Conservation (phyloP, 2,113 vertebrate species). For the Epinephelus fuscoguttatus region DNA sequence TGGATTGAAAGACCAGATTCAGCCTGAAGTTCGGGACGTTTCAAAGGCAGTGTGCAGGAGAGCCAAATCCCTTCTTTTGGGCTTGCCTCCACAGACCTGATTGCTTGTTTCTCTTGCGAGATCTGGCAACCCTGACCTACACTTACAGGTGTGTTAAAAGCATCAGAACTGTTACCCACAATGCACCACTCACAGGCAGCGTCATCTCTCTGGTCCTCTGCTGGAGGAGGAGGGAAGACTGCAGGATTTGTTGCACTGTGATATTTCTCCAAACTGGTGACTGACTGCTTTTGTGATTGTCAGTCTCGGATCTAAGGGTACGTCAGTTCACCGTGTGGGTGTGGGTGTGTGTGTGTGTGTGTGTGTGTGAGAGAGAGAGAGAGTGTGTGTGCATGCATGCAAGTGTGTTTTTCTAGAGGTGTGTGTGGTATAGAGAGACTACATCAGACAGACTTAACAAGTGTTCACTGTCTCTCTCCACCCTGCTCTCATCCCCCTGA, state of each 20-base stretch:
- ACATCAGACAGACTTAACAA: conserved; percentile 84
- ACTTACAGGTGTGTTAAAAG: conserved; percentile 14
- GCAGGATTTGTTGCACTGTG: conserved; percentile 40
- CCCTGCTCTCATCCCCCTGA: conserved; percentile 77
- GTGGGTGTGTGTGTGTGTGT: conserved; percentile 21
- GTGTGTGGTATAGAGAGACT: conserved; percentile 55
- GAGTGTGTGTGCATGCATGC: conserved; percentile 3
- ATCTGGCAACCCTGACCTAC: background rate
- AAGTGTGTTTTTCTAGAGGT: conserved; percentile 29
- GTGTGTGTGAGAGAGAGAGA: no score
- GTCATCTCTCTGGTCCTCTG: background rate
- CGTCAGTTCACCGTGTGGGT: conserved; percentile 16
- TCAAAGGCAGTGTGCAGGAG: no score
- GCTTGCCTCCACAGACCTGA: no score
- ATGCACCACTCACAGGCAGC: conserved; percentile 48
- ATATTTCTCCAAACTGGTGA: conserved; percentile 37
- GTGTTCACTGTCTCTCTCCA: conserved; percentile 70
- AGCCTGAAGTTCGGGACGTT: no score
- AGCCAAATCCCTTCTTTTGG: no score
- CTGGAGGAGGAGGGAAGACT: conserved; percentile 4
- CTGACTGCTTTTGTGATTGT: conserved; percentile 44
- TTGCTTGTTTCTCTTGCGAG: no score
- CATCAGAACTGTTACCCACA: conserved; percentile 31
- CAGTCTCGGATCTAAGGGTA: conserved; percentile 49
- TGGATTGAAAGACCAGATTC: no score